Conservation (phyloP, 2,113 vertebrate species). For the Cinclus mexicanus region DNA sequence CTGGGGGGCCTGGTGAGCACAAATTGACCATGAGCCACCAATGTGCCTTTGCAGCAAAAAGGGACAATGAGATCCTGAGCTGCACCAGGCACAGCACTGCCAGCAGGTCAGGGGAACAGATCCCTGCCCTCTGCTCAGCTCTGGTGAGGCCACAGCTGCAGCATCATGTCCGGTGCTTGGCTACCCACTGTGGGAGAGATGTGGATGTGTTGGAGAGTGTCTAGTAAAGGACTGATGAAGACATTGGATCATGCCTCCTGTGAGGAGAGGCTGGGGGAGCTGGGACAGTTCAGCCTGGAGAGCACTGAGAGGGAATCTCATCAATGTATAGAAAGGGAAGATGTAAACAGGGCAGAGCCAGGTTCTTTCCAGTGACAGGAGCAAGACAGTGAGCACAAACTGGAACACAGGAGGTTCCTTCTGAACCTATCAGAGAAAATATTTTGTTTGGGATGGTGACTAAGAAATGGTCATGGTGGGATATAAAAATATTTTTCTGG, state of each 20-base stretch:
- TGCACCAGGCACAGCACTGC: neutral
- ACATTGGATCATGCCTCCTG: neutral
- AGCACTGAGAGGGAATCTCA: neutral
- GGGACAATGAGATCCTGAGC: neutral
- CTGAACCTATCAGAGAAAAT: neutral
- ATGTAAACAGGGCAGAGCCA: neutral
- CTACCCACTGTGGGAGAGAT: neutral
- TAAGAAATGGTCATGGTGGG: neutral
- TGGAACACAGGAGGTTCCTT: neutral
- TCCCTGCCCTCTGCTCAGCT: neutral
- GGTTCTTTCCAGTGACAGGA: neutral
- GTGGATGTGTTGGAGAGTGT: neutral
- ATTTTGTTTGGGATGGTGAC: neutral
- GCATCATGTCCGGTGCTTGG: neutral
- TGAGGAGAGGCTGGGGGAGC: neutral
- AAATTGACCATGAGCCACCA: neutral
- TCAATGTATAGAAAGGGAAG: neutral
- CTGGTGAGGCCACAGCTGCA: neutral
- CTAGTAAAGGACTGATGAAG: neutral
- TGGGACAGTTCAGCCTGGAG: neutral
- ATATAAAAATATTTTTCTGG: neutral
- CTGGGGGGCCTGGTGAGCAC: neutral
- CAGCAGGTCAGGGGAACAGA: neutral
- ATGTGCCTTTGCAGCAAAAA: neutral
- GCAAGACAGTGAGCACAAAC: neutral